Conservation (phyloP, 2,888 invertebrate genomes). For the Lamellibrachia satsuma region DNA sequence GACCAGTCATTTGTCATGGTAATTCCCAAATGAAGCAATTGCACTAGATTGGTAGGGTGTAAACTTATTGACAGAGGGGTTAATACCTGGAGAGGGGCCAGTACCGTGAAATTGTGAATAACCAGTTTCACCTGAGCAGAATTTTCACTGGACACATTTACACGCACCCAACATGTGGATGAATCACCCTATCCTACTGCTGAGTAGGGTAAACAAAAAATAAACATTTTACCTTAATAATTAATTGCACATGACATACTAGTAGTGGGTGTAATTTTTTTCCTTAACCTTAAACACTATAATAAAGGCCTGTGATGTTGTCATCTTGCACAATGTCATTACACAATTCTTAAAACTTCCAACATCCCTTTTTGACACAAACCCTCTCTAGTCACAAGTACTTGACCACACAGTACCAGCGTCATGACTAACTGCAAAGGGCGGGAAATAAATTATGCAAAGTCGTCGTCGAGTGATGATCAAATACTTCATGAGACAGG, state of each 20-base stretch:
- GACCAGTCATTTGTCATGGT: not conserved
- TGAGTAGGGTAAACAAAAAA: no score
- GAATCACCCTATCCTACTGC: no score
- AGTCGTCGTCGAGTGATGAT: not conserved
- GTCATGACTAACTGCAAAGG: not conserved
- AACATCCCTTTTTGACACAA: not conserved
- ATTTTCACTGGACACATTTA: not conserved
- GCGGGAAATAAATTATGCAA: conserved; percentile 11
- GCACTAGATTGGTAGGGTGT: not conserved
- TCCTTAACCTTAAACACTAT: no score
- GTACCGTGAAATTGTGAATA: no score
- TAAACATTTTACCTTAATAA: no score
- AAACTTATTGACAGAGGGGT: not conserved
- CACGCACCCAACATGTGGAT: not conserved
- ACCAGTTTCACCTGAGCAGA: not conserved
- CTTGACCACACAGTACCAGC: not conserved
- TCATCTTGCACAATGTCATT: no score
- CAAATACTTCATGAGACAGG: conserved; percentile 5
- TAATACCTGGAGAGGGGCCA: not conserved
- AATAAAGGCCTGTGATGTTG: no score
- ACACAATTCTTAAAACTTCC: not conserved
- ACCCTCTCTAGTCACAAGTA: conserved; percentile 4
- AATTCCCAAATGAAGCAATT: not conserved
- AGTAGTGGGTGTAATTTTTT: no score
- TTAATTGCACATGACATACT: no score